Conservation (phyloP, 1,140 invertebrate species). For the Nasonia longicornis region DNA sequence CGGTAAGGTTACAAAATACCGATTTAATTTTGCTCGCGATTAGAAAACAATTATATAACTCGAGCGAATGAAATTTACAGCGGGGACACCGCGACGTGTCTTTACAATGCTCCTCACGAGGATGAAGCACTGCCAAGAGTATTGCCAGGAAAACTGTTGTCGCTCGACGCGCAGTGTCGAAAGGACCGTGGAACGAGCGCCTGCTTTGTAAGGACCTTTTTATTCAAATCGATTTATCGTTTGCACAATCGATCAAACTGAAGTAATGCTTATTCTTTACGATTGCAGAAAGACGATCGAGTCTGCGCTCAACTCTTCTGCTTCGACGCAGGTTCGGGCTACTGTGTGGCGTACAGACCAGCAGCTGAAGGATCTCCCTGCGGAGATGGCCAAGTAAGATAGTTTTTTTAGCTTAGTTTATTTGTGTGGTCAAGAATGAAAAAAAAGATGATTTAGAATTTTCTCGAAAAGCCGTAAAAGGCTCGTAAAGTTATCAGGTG, state of each 20-base stretch:
- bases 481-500: not conserved
- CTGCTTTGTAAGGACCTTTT: constrained; percentile 78
- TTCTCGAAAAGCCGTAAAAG: not conserved
- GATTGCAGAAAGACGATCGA: constrained; percentile 86
- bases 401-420: not conserved
- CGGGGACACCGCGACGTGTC: constrained; percentile 92
- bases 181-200: constrained; percentile 92
- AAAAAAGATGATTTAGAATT: not conserved
- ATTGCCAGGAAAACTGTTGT: constrained; percentile 88
- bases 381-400: constrained; percentile 88
- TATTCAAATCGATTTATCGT: not conserved
- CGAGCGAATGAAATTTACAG: constrained; percentile 69
- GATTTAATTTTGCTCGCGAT: not conserved
- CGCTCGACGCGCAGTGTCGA: constrained; percentile 91
- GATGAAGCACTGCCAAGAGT: constrained; percentile 90
- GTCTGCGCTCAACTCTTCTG: constrained; percentile 96
- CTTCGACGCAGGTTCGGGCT: constrained; percentile 93
- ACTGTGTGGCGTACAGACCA: constrained; percentile 94
- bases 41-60: constrained; percentile 20
- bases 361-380: constrained; percentile 94
- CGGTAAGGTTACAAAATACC: not conserved
- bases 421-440: no score
- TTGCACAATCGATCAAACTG: not conserved
- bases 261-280: not conserved
- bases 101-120: constrained; percentile 94